Evolutionary conservation across 1,140 invertebrate genomes (phyloP), one percentile per base, ranked within the genome.

Genomic region (Diploscapter pachys): DNA sequence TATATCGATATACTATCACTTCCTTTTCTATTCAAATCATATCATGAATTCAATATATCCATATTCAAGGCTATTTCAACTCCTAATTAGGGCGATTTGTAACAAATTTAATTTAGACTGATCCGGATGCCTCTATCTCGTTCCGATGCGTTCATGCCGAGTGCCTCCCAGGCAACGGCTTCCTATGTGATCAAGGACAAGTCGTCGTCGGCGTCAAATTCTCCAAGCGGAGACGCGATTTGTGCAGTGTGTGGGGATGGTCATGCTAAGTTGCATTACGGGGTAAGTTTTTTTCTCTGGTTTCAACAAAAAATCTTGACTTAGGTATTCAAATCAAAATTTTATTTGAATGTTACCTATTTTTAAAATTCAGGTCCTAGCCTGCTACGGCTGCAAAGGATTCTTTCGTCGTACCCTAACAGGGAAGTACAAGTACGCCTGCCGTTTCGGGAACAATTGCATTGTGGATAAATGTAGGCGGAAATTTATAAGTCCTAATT

Each of bases 391-490:
- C 52, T 83, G 69, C 59, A 78, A 79, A 70, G 80, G 83, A 62
- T 84, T 84, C 66, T 84, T 84, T 62, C 75, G 83, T 8, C 74
- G 83, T 4, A 84, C 83, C n/a, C 63, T 84, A 55, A 86, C 80
- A 49, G 83, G 83, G 53, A 86, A 85, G 68, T 86, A 84, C 69
- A 68, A 79, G 63, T 86, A 84, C 74, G 81, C 79, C 48, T 84
- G 83, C 62, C 77, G 83, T 61, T 84, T 84, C 65, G 85, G 78
- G 54, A 84, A 84, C 69, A 82, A 86, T 68, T 84, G 83, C 71
- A 77, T 86, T 55, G 83, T 86, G 51, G 83, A 84, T 73, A 85
- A 86, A 83, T 81, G 81, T 85, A 73, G 31, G 31, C 31, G 31
- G 31, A 31, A 31, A 82, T 54, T 66, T 55, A 64, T 59, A 48